phyloP scores from a whole-genome alignment of 2,113 vertebrate species.

The Anarhynchus alexandrinus region DNA sequence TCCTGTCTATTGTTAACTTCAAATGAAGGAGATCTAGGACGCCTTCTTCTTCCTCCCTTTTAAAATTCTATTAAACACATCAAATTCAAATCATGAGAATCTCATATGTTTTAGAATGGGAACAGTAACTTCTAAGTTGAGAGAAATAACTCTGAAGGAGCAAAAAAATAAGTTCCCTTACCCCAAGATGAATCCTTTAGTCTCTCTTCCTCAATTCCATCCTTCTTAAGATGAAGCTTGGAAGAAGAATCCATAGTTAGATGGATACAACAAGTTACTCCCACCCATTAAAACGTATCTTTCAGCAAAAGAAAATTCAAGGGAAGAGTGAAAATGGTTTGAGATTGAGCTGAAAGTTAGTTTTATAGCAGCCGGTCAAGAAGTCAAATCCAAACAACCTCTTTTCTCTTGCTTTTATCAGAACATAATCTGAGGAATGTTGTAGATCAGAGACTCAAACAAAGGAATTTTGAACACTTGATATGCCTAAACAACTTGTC shows the following conservation, averaged over 20 bases:
- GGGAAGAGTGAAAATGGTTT: neutral
- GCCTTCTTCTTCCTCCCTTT: neutral
- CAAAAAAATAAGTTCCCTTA: neutral
- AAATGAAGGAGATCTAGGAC: neutral
- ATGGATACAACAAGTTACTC: neutral
- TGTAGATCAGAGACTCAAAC: neutral
- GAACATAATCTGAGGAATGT: slow-evolving; percentile 14
- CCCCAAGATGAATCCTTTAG: neutral
- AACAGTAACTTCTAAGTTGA: neutral
- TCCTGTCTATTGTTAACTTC: slow-evolving; percentile 9
- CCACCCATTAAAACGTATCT: neutral
- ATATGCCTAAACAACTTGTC: neutral
- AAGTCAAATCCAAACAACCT: neutral
- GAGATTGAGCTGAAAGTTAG: neutral
- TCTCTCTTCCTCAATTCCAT: slow-evolving; percentile 17
- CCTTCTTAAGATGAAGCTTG: slow-evolving; percentile 14
- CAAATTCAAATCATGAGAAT: neutral
- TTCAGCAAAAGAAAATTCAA: neutral
- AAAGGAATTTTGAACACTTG: neutral
- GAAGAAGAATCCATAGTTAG: slow-evolving; percentile 35
- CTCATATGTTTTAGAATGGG: neutral
- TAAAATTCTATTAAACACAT: neutral
- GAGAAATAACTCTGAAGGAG: neutral
- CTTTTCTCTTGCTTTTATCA: neutral
- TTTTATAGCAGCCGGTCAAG: neutral